phyloP scores from a whole-genome alignment of 2,113 vertebrate genomes.

The Anolis sagrei region DNA sequence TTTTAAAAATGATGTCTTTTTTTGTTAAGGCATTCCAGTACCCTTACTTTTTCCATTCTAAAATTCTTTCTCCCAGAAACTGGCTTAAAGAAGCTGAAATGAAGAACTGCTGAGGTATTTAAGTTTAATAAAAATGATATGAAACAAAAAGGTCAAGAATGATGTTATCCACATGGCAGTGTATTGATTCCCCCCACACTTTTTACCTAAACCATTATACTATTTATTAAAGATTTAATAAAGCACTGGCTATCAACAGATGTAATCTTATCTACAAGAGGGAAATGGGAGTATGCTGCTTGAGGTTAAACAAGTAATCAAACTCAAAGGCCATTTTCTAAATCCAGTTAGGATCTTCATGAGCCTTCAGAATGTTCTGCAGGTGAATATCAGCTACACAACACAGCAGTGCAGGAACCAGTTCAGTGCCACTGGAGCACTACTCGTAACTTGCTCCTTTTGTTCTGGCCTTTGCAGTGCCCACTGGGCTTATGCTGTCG shows the following conservation, averaged over 20 bases:
- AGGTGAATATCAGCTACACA: too few species aligned
- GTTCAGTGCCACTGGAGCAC: too few species aligned
- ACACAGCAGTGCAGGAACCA: too few species aligned
- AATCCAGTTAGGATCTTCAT: neutral
- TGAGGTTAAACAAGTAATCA: conserved; percentile 35
- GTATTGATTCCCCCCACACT: conserved; percentile 62
- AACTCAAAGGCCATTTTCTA: neutral
- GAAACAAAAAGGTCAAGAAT: conserved; percentile 51
- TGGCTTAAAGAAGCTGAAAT: conserved; percentile 39
- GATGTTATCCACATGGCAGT: conserved; percentile 31
- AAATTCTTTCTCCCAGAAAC: conserved; percentile 33
- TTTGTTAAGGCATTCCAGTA: neutral
- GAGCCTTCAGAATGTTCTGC: neutral
- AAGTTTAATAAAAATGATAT: conserved; percentile 60
- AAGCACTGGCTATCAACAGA: conserved; percentile 23
- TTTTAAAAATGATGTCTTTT: too few species aligned
- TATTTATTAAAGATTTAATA: conserved; percentile 68
- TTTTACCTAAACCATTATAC: conserved; percentile 36
- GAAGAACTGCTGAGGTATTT: conserved; percentile 41
- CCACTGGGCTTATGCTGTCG: too few species aligned
- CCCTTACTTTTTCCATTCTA: conserved; percentile 7
- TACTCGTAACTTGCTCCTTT: too few species aligned
- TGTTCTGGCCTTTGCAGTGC: too few species aligned
- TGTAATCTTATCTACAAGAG: conserved; percentile 18
- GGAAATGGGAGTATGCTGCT: neutral